Base-by-base conservation (phyloP, 2,113 vertebrate species). In the Poicephalus gulielmi region DNA sequence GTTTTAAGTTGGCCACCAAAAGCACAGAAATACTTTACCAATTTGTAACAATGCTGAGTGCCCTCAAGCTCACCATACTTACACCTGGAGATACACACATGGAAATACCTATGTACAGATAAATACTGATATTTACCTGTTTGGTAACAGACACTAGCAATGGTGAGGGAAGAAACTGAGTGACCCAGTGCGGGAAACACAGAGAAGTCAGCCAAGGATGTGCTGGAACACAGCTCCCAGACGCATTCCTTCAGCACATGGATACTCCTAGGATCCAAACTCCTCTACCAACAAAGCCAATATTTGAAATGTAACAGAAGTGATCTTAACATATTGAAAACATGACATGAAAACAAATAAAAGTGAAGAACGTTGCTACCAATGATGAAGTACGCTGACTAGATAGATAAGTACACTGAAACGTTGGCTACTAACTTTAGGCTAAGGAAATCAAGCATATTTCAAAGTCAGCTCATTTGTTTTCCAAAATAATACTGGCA, bases 371-470 rank as follows among this genome's bases (percentile, higher is more conserved):
- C 53, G 53, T 7, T 44, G 55, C 53, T 74, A 11, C 46, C 52
- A 77, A 5, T 7, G 7, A 55, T 37, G 49, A 23, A 46, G 14
- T 33, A 30, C 3, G 6, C 5, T 41, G 55, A 24, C 60, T n/a
- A 63, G 24, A 14, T 0, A 39, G 17, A 10, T 9, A 66, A 90
- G 41, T 31, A 68, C 14, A 2, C 24, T 46, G 11, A 57, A 93
- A 69, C 37, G 74, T 11, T 15, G n/a, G 31, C 49, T 74, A 37
- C 44, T 47, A 67, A 39, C 33, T 43, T 63, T 2, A 71, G 28
- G 43, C 74, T 85, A 68, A 27, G 20, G 28, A 92, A 86, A 74
- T 3, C 2, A 1, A 83, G 43, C 0, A 0, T 31, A 41, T 27
- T 44, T 43, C 33, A 14, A 47, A 60, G 35, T 28, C 44, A 37